Base-by-base conservation (phyloP, 1,140 invertebrate genomes). In the Drosophila nasuta region DNA sequence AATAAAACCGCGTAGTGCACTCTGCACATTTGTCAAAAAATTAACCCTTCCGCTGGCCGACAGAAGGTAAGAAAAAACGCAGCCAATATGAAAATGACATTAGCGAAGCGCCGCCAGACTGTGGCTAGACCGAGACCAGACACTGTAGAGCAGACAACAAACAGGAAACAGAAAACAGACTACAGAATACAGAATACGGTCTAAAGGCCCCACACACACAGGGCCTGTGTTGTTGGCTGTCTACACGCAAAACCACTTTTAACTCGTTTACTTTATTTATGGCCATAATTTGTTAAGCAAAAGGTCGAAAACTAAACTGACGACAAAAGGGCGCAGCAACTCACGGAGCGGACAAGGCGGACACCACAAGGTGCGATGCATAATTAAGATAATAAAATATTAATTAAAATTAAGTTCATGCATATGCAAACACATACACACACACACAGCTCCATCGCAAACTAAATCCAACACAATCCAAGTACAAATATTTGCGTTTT, bases 241-340 rank as follows among this genome's bases (percentile, higher is more conserved):
- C 82, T 82, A 88, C 85, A 88, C 85, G 81, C 85, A 89, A 89
- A 89, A 89, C 81, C 85, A 94, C 95, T 76, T 95, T 94, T 79
- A 95, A 78, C 88, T 91, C 88, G 88, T 91, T 91, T 81, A 85
- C 77, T 79, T 91, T 91, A 91, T 91, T 91, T 91, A 91, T 91
- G 88, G 66, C 75, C 83, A 91, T 91, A 91, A 91, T 91, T 91
- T 91, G 88, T 91, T 88, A 75, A 81, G 65, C 75, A 81, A 91
- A 87, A 91, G 88, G 88, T 91, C 82, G 81, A 90, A 86, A 81
- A 81, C 87, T 81, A 89, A 83, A 78, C 67, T 68, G 65, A 59
- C 75, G 65, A 80, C 81, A 59, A 82, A 81, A 81, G 83, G 85
- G 83, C 72, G 77, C 82, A 82, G 79, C 82, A 82, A 76, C 66